Conservation (phyloP, 1,140 invertebrate genomes). For the Macrobrachium nipponense region DNA sequence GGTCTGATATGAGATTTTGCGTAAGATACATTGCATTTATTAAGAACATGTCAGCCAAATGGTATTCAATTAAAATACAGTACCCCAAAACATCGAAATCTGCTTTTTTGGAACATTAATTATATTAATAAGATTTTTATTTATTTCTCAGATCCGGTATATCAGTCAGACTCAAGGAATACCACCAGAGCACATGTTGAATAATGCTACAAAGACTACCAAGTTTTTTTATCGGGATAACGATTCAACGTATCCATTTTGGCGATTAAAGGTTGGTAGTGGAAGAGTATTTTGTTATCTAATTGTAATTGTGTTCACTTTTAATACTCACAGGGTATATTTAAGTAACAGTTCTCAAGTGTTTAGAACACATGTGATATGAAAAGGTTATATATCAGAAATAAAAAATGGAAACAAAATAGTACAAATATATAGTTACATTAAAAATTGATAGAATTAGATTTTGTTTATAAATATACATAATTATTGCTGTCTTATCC, state of each 20-base stretch:
- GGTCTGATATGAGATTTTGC: too few relatives aligned
- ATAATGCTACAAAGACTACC: constrained; percentile 96
- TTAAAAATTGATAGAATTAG: too few relatives aligned
- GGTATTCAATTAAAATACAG: too few relatives aligned
- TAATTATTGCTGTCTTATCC: too few relatives aligned
- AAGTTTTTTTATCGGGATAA: constrained; percentile 98
- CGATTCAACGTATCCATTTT: constrained; percentile 94
- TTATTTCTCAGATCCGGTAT: constrained; percentile 80
- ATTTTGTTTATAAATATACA: too few relatives aligned
- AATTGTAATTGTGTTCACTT: too few relatives aligned
- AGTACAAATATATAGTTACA: not conserved
- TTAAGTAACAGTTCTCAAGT: too few relatives aligned
- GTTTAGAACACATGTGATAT: too few relatives aligned
- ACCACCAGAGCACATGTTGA: constrained; percentile 99
- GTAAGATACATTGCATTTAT: too few relatives aligned
- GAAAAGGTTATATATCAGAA: too few relatives aligned
- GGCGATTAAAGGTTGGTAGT: constrained; percentile 83
- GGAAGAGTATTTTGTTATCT: not conserved
- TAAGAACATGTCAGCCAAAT: too few relatives aligned
- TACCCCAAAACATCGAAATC: not conserved
- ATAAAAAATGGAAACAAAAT: not conserved
- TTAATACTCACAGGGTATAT: too few relatives aligned
- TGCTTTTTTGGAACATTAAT: not conserved
- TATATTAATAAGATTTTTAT: not conserved
- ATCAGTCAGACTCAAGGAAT: constrained; percentile 92